Percentiles rank a stretch among this genome's conserved stretches.
Conservation (phyloP, 2,888 invertebrate species). For the Neuroscelio doddi region DNA sequence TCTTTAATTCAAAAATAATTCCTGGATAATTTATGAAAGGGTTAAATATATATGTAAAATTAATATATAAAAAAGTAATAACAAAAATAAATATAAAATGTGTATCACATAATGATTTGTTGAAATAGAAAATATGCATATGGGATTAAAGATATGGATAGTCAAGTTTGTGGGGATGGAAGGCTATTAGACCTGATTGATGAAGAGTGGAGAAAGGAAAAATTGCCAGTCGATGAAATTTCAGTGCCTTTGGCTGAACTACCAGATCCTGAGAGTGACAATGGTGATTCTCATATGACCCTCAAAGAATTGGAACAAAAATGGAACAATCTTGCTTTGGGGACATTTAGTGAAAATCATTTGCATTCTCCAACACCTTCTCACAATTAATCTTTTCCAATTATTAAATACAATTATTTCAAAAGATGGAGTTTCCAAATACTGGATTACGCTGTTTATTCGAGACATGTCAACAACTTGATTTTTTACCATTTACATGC, state of each 20-base stretch:
- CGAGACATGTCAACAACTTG: constrained; percentile 78
- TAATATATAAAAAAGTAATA: too few relatives aligned
- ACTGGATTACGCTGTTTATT: constrained; percentile 80
- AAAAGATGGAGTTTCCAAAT: constrained; percentile 81
- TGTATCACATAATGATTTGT: too few relatives aligned
- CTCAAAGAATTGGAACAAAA: constrained; percentile 87
- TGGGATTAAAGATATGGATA: constrained; percentile 79
- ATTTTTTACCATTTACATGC: constrained; percentile 82
- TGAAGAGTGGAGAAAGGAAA: constrained; percentile 90
- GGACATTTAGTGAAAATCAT: constrained; percentile 74
- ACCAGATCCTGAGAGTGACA: constrained; percentile 94
- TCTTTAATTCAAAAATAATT: too few relatives aligned
- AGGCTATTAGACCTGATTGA: constrained; percentile 86
- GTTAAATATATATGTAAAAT: too few relatives aligned
- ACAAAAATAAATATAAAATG: too few relatives aligned
- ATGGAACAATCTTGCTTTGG: constrained; percentile 76
- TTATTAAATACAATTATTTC: constrained; percentile 6
- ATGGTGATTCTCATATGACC: constrained; percentile 91
- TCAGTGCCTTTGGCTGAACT: constrained; percentile 88
- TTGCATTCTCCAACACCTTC: constrained; percentile 70
- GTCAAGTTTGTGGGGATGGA: constrained; percentile 83
- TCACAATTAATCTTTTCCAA: constrained; percentile 55
- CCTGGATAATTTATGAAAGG: too few relatives aligned
- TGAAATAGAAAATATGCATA: too few relatives aligned
- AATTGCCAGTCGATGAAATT: constrained; percentile 88